Evolutionary conservation across 2,888 invertebrate species (phyloP), one percentile per base, ranked within the genome.

Genomic region (Pammene fasciana): DNA sequence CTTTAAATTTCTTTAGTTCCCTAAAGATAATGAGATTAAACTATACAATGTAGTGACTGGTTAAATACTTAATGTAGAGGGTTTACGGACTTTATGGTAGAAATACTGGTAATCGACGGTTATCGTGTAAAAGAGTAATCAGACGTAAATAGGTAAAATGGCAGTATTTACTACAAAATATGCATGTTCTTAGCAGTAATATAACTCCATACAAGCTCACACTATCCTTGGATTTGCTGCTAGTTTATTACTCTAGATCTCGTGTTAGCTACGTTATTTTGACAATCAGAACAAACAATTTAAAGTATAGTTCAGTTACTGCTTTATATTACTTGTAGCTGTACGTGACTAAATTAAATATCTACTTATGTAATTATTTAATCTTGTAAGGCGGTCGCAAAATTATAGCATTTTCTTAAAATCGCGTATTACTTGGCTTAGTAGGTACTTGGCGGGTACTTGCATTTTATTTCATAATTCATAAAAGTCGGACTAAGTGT

Each of bases 81-180:
- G 2, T 14, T n/a, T 46, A 46, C n/a, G 8, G 8, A 13, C n/a
- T 46, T 14, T 14, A 46, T 50, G 50, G 50, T 46, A 11, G 50
- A 14, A 48, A 13, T 46, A 50, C 48, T 9, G 36, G 46, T 61
- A 61, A 61, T 50, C 48, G 48, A 8, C 61, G 13, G 48, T 61
- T 50, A 50, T 18, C 61, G 61, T 50, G 61, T 50, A 38, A 18
- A 18, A 8, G n/a, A 38, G 38, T 34, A 50, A 61, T 61, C 61
- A 38, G 3, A n/a, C 11, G 34, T 46, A 36, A 55, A 36, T 55
- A 13, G 43, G 26, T 57, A 57, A 57, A 26, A 56, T 16, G 41
- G 41, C 18, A 13, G 16, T 56, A 5, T 6, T 6, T 52, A 52
- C 11, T 7, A 56, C 34, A 16, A 1, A 56, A 36, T 52, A 52